Conservation (phyloP, 2,113 vertebrate species). For the Phoenicopterus ruber region DNA sequence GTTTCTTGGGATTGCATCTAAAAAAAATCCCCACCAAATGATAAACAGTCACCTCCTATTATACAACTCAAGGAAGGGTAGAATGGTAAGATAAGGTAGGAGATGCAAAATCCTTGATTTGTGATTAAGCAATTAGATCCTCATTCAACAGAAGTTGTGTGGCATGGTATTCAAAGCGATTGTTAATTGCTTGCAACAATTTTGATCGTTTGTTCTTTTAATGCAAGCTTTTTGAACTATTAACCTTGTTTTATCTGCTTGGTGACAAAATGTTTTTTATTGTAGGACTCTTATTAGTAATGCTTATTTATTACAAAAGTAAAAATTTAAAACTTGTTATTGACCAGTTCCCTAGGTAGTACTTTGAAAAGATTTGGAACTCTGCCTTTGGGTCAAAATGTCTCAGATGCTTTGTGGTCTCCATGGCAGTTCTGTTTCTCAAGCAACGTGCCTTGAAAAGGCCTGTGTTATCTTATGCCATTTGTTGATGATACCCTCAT, state of each 20-base stretch:
- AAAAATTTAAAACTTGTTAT: conserved; percentile 50
- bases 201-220: conserved; percentile 15
- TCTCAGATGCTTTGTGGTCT: conserved; percentile 65
- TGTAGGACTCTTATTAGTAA: conserved; percentile 9
- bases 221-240: conserved; percentile 15
- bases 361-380: conserved; percentile 62
- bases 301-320: conserved; percentile 46
- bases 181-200: conserved; percentile 14
- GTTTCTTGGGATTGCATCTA: background rate
- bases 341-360: conserved; percentile 54
- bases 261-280: conserved; percentile 23
- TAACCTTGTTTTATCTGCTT: conserved; percentile 19
- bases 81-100: background rate
- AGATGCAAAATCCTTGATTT: background rate
- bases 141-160: conserved; percentile 4
- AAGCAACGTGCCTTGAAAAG: conserved; percentile 52
- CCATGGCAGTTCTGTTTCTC: conserved; percentile 58
- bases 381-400: conserved; percentile 61
- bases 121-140: background rate
- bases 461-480: conserved; percentile 29
- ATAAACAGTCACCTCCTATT: background rate
- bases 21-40: background rate
- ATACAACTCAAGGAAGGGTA: background rate
- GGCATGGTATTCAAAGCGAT: background rate
- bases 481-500: background rate